Evolutionary conservation across 2,888 invertebrate genomes (phyloP), one percentile per base, ranked within the genome.

Genomic region (Microdon myrmicae): DNA sequence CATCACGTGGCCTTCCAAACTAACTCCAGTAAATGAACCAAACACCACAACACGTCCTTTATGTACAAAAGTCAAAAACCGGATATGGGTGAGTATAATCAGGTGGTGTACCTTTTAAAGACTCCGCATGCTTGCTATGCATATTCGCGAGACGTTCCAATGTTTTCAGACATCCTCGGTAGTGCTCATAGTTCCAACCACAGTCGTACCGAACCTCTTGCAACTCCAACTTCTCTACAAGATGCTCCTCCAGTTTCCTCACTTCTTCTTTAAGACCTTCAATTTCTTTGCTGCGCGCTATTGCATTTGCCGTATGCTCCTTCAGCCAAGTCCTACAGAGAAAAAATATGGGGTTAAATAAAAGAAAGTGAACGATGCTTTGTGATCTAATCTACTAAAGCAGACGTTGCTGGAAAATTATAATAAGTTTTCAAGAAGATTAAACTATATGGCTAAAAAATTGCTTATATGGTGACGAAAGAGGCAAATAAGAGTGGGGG

Each of bases 1-100:
- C 82, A 91, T 90, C 5, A 96, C 87, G 72, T 93, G 89, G 0
- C 96, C 96, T 72, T 94, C 92, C 35, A 95, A 82, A 75, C 90
- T 93, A 4, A 96, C 90, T 8, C 96, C 96, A 2, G 95, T 95
- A 72, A 92, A 92, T 69, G 89, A 89, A 1, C 94, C 92, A 81
- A 96, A 89, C 2, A 93, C 90, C 53, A 96, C 83, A 13, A 86
- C 88, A 68, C 93, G 84, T 67, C 87, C 91, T 90, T 75, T 51
- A 82, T 82, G 38, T 66, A 49, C 43, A 43, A 23, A 35, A 26
- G 29, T 26, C 38, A 6, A 28, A 22, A 20, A 8, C 9, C 14
- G 19, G n/a, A 41, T 43, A 13, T 9, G 20, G 16, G 1, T 19
- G 10, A 6, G 0, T 38, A 17, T n/a, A n/a, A n/a, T n/a, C n/a